These are phyloP conservation scores for Monodelphis domestica DNA, from an alignment of 2,797 vertebrate species.

Conservation along the genomic window DNA sequence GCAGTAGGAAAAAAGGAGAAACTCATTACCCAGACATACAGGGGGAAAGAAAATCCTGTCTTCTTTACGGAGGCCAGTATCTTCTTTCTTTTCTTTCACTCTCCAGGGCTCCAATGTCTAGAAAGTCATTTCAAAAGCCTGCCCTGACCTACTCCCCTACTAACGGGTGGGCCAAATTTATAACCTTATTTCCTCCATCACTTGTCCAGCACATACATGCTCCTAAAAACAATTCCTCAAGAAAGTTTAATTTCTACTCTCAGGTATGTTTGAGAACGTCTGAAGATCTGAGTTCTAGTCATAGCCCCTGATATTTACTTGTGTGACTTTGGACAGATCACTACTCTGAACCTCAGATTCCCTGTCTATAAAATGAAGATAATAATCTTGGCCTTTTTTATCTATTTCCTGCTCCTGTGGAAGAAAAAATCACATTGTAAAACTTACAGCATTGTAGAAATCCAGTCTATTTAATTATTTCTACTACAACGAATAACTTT, in stretches of 20 bases:
- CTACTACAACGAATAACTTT: too few species aligned
- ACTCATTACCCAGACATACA: conserved; percentile 26
- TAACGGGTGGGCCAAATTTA: conserved; percentile 43
- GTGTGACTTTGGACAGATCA: conserved; percentile 32
- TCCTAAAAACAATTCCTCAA: conserved; percentile 18
- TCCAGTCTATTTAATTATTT: too few species aligned
- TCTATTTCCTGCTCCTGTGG: conserved; percentile 4
- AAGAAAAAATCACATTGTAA: conserved; percentile 23
- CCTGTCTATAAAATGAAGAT: conserved; percentile 42
- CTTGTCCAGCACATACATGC: conserved; percentile 29
- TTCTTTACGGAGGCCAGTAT: conserved; percentile 37
- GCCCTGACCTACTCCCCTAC: conserved; percentile 10
- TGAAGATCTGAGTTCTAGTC: conserved; percentile 22
- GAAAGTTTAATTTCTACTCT: conserved; percentile 14
- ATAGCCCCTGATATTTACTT: conserved; percentile 25
- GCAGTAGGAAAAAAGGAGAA: conserved; percentile 48
- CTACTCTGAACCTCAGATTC: conserved; percentile 1
- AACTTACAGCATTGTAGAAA: conserved; percentile 35
- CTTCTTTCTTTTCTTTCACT: conserved; percentile 27
- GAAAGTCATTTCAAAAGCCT: conserved; percentile 13
- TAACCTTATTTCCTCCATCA: neutral
- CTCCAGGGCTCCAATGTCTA: conserved; percentile 19
- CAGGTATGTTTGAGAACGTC: conserved; percentile 37
- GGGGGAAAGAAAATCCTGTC: conserved; percentile 45
- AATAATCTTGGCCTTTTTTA: conserved; percentile 7